Evolutionary conservation across 2,113 vertebrate species (phyloP), one percentile per base, ranked within the genome.

Genomic region (Sitta europaea): DNA sequence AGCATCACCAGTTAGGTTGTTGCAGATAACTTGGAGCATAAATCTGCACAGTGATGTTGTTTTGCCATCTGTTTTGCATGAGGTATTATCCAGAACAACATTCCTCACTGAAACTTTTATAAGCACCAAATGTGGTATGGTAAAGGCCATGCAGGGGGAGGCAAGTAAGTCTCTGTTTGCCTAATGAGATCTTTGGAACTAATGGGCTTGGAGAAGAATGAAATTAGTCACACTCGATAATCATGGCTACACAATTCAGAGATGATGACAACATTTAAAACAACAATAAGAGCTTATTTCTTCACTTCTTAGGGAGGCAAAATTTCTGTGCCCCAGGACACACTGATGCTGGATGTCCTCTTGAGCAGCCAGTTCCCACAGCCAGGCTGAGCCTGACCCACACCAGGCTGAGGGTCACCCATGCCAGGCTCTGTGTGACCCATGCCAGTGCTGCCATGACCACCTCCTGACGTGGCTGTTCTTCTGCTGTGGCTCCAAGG

Each of bases 1-100:
- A 88, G 48, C 90, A 80, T 66, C 88, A 67, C 57, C 61, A 59
- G 67, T 88, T 21, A 89, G 28, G n/a, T 83, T 94, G 91, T 47
- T 95, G 87, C 29, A 70, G 87, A 29, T 29, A 77, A 90, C 82
- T 73, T 66, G 77, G 93, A 90, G 71, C 31, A 72, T 0, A 3
- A 5, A n/a, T 38, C 77, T 94, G 91, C 81, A 78, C 72, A 92
- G 72, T 3, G 35, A 29, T 94, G 93, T 40, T 85, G 77, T 78
- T 91, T 83, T 97, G 92, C 91, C 95, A 90, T 96, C 95, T 97
- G 91, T 83, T 97, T 94, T 97, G 72, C 70, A 88, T 61, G 84
- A 96, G 43, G 73, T 38, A 7, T 96, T 91, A 74, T 54, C 78
- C 97, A 95, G 95, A 91, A 92, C 91, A 65, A 58, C 70, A 63